Evolutionary conservation across 2,797 vertebrate species (phyloP).

Genomic region (Anguilla pacifica): DNA sequence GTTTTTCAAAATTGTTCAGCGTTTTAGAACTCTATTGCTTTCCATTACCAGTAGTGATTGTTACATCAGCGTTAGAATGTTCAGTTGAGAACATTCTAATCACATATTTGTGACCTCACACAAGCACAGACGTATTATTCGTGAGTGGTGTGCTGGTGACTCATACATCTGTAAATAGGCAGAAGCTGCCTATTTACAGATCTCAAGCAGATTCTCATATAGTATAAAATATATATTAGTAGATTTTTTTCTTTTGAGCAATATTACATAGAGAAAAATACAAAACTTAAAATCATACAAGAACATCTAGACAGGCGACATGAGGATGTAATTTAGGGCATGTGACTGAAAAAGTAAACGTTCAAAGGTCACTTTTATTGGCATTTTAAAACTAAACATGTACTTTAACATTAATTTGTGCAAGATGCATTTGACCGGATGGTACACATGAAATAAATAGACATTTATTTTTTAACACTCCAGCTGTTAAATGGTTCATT

Average conservation of each 20-base stretch:
- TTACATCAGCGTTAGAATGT: no score
- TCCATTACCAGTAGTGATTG: no score
- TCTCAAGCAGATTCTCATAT: background rate
- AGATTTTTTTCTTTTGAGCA: background rate
- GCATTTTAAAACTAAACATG: no score
- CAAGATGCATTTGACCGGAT: background rate
- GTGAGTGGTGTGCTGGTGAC: no score
- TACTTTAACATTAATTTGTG: background rate
- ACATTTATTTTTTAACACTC: background rate
- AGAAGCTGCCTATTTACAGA: background rate
- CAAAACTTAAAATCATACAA: background rate
- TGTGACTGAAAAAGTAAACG: background rate
- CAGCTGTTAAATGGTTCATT: background rate
- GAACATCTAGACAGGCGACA: background rate
- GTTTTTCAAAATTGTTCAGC: no score
- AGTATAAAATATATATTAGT: background rate
- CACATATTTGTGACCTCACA: no score
- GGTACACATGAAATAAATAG: background rate
- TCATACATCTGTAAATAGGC: no score
- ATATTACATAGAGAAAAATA: background rate
- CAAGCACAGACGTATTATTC: no score
- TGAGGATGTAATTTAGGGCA: background rate
- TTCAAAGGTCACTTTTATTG: conserved; percentile 3
- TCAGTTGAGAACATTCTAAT: no score
- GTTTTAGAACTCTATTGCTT: no score